Evolutionary conservation across 2,888 invertebrate genomes (phyloP).

Genomic region (Apodemia duryi): DNA sequence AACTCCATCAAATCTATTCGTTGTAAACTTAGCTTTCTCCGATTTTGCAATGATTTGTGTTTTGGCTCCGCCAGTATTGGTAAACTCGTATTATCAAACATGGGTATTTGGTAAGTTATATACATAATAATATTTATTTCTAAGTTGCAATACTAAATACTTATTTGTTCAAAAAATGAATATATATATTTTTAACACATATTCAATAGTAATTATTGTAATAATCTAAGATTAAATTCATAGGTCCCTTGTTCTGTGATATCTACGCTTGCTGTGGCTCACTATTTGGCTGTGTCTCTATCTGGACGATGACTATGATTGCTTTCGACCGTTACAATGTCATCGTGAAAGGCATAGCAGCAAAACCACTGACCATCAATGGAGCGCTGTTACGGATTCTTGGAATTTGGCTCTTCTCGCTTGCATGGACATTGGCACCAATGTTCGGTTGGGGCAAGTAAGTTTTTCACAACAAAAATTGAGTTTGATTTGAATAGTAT

Average conservation of each 20-base stretch:
- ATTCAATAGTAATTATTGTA: background rate
- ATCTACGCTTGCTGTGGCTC: constrained; percentile 93
- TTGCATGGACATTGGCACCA: constrained; percentile 90
- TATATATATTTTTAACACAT: too few relatives aligned
- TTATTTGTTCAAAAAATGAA: too few relatives aligned
- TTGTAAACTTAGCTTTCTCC: constrained; percentile 94
- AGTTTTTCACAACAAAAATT: constrained; percentile 2
- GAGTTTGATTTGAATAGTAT: too few relatives aligned
- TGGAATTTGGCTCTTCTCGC: constrained; percentile 87
- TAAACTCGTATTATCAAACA: constrained; percentile 90
- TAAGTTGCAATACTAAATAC: background rate
- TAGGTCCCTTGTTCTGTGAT: constrained; percentile 91
- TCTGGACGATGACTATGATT: constrained; percentile 97
- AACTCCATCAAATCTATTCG: constrained; percentile 94
- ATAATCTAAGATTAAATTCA: constrained; percentile 20
- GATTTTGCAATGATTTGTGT: constrained; percentile 93
- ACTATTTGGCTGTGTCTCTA: constrained; percentile 92
- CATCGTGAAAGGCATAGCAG: constrained; percentile 93
- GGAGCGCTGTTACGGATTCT: constrained; percentile 88
- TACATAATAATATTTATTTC: background rate
- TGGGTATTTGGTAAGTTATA: constrained; percentile 81
- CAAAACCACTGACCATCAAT: constrained; percentile 91
- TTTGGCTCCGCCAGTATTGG: constrained; percentile 90
- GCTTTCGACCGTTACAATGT: constrained; percentile 96
- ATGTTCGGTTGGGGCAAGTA: constrained; percentile 92